phyloP scores from a whole-genome alignment of 2,888 invertebrate species.

The Orchestes rusci region DNA sequence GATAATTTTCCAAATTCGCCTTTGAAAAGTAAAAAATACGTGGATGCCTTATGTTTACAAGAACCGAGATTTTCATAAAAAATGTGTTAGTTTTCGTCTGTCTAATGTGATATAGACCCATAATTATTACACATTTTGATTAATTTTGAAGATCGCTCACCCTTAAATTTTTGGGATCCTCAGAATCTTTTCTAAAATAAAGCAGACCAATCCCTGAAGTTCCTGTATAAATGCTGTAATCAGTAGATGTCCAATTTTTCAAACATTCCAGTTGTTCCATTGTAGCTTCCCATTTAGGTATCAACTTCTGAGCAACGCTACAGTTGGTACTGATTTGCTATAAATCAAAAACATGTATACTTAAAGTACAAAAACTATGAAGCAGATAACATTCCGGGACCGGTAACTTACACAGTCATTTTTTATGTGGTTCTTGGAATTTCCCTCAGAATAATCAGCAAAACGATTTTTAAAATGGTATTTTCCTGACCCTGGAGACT shows the following conservation, averaged over 20 bases:
- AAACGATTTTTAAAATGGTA: conserved; percentile 20
- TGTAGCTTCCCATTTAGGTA: conserved; percentile 43
- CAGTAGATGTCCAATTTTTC: conserved; percentile 45
- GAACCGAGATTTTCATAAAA: no score
- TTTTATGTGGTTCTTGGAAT: conserved; percentile 40
- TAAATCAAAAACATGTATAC: background rate
- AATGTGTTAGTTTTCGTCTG: no score
- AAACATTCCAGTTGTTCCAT: conserved; percentile 42
- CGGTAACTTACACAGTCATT: conserved; percentile 34
- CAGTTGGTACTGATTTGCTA: background rate
- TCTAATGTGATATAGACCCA: no score
- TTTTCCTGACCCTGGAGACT: no score
- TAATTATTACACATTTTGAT: no score
- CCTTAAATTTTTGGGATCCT: conserved; percentile 33
- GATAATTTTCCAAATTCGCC: no score
- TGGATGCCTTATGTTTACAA: no score
- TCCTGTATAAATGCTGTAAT: conserved; percentile 70
- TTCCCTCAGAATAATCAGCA: conserved; percentile 38
- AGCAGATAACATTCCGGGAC: no score
- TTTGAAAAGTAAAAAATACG: no score
- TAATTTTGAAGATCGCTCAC: no score
- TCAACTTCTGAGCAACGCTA: conserved; percentile 39
- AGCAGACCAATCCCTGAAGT: conserved; percentile 62
- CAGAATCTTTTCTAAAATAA: conserved; percentile 47
- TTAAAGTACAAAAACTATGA: no score